These are phyloP conservation scores for Leptinotarsa haldemani DNA, from an alignment of 2,888 invertebrate genomes.

Conservation along the genomic window DNA sequence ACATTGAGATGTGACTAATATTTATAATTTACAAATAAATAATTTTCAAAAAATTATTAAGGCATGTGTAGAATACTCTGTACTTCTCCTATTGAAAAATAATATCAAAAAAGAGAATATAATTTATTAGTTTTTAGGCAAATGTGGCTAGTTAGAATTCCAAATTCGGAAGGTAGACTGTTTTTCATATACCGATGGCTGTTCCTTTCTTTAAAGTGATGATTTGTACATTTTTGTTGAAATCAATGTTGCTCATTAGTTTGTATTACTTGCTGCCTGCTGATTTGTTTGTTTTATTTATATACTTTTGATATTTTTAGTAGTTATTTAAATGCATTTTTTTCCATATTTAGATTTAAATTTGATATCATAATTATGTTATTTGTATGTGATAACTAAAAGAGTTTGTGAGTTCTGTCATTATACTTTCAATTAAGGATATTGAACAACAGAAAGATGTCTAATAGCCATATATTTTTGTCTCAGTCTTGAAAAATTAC, in stretches of 20 bases:
- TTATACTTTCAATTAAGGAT: conserved; percentile 19
- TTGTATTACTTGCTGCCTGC: conserved; percentile 27
- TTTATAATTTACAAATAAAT: conserved; percentile 20
- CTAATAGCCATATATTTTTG: conserved; percentile 2
- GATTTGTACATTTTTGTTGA: conserved; percentile 41
- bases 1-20: conserved; percentile 15
- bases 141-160: conserved; percentile 32
- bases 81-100: conserved; percentile 33
- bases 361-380: conserved; percentile 36
- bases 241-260: conserved; percentile 39
- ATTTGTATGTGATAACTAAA: conserved; percentile 40
- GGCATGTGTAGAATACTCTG: conserved; percentile 37
- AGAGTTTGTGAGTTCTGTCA: conserved; percentile 34
- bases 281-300: conserved; percentile 33
- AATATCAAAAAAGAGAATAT: conserved; percentile 25
- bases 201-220: conserved; percentile 38
- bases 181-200: conserved; percentile 38
- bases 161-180: conserved; percentile 34
- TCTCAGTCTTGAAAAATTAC: neutral
- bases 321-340: conserved; percentile 33
- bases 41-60: conserved; percentile 17
- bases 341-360: conserved; percentile 30
- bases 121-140: conserved; percentile 31
- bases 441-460: conserved; percentile 14
- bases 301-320: conserved; percentile 32